Percentiles rank a stretch among this genome's conserved stretches.
Conservation (phyloP, 2,113 vertebrate genomes). For the Diadophis punctatus region DNA sequence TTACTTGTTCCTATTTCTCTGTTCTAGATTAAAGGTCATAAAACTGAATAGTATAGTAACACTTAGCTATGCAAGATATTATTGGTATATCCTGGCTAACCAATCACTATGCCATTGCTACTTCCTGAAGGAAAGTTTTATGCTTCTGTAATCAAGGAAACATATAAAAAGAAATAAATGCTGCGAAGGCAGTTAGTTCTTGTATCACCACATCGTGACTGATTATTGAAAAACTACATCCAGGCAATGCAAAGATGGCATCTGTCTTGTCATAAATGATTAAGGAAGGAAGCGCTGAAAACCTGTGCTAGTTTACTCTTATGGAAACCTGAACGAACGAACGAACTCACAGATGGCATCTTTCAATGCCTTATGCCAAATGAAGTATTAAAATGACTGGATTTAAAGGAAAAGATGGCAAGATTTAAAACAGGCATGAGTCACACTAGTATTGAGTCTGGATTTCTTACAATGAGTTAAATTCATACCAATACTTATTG, state of each 20-base stretch:
- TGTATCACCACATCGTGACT: no score
- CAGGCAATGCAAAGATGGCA: not conserved
- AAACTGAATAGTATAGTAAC: no score
- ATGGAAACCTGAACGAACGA: not conserved
- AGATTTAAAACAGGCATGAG: not conserved
- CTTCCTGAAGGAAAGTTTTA: no score
- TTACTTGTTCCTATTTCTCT: no score
- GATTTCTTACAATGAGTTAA: not conserved
- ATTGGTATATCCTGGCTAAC: no score
- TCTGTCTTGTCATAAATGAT: not conserved
- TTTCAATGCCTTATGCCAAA: slow-evolving; percentile 7
- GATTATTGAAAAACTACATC: no score
- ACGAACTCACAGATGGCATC: not conserved
- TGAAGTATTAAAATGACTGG: not conserved
- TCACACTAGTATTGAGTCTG: not conserved
- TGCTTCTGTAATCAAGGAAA: no score
- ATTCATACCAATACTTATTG: not conserved
- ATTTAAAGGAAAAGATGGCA: not conserved
- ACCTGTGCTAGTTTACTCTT: not conserved
- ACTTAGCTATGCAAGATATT: no score
- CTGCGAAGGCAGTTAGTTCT: no score
- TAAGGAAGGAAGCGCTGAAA: slow-evolving; percentile 1
- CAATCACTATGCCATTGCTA: no score
- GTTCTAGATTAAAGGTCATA: no score
- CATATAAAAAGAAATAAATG: no score